Evolutionary conservation across 2,888 invertebrate species (phyloP).

Genomic region (Disparrhopalites patrizii): DNA sequence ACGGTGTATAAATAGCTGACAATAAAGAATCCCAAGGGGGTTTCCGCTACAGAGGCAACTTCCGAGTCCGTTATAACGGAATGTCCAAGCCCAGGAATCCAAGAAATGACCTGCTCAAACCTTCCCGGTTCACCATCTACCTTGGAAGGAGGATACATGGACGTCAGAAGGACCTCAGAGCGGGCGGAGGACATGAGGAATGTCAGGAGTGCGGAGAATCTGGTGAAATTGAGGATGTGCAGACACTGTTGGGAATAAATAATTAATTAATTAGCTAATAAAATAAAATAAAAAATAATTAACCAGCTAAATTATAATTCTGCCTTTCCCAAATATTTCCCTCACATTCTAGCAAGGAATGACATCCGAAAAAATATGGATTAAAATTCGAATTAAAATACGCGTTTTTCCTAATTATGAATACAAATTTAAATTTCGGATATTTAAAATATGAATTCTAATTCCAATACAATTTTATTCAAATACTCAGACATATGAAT

Average conservation of each 20-base stretch:
- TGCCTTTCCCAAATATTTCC: too few relatives aligned
- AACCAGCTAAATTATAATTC: too few relatives aligned
- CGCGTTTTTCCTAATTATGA: too few relatives aligned
- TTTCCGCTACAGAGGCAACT: neutral
- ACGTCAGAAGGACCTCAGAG: neutral
- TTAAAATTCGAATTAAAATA: too few relatives aligned
- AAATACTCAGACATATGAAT: too few relatives aligned
- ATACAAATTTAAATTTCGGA: too few relatives aligned
- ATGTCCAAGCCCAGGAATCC: neutral
- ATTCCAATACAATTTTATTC: too few relatives aligned
- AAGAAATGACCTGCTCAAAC: neutral
- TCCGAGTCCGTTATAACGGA: neutral
- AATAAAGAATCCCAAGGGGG: neutral
- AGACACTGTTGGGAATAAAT: neutral
- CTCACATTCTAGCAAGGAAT: too few relatives aligned
- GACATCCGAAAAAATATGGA: too few relatives aligned
- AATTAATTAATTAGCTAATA: too few relatives aligned
- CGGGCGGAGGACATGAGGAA: neutral
- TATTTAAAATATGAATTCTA: too few relatives aligned
- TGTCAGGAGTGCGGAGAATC: neutral
- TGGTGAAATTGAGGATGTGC: neutral
- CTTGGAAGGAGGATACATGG: neutral
- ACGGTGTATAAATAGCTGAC: neutral
- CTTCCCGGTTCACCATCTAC: neutral
- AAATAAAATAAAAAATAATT: too few relatives aligned